phyloP scores from a whole-genome alignment of 2,797 vertebrate genomes.

The Heterohyrax brucei region DNA sequence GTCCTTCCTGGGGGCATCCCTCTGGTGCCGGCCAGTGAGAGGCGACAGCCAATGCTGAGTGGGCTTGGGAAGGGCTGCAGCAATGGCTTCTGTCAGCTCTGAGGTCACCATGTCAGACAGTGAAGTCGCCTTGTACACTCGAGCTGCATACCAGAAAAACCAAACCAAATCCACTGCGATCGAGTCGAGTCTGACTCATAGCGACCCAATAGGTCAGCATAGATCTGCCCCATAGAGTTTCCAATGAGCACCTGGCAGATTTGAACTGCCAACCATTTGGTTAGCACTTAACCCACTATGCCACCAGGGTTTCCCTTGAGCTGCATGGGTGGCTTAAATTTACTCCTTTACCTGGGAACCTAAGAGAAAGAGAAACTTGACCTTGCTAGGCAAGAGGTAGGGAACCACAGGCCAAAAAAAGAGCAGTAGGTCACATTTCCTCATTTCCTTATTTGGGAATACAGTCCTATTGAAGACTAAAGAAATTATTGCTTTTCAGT shows the following conservation, averaged over 20 bases:
- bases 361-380: background rate
- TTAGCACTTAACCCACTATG: no score
- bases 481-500: background rate
- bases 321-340: background rate
- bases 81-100: background rate
- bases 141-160: background rate
- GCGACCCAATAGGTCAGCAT: no score
- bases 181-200: no score
- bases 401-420: background rate
- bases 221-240: no score
- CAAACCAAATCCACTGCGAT: no score
- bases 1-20: background rate
- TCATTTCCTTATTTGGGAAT: conserved; percentile 6
- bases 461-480: background rate
- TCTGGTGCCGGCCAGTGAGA: accelerated
- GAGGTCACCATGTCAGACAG: background rate
- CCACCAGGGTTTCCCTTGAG: no score
- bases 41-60: background rate
- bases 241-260: no score
- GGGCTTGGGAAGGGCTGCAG: background rate
- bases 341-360: background rate
- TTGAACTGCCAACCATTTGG: no score
- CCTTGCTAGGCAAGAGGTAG: background rate
- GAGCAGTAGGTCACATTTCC: background rate
- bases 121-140: background rate